phyloP scores from a whole-genome alignment of 2,113 vertebrate genomes.

The Sinocyclocheilus anophthalmus region DNA sequence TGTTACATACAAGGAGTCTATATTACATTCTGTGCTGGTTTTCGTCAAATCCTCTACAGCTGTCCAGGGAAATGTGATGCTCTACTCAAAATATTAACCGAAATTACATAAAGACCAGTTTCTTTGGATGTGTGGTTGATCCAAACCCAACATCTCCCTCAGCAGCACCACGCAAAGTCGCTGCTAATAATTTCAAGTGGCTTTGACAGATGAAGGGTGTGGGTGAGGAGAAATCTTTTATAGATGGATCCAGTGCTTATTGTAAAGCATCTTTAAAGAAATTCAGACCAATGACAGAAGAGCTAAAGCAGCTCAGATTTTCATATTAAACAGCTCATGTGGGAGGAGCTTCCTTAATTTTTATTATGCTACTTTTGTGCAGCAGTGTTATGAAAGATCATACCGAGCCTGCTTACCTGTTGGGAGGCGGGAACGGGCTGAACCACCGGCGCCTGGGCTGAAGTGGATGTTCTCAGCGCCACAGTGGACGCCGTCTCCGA shows the following conservation, averaged over 20 bases:
- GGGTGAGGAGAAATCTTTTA: conserved; percentile 34
- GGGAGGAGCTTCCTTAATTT: neutral
- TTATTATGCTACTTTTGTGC: neutral
- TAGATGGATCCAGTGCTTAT: conserved; percentile 26
- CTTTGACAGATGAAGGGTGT: conserved; percentile 30
- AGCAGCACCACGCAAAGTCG: conserved; percentile 10
- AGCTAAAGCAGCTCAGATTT: neutral
- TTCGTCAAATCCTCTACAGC: conserved; percentile 4
- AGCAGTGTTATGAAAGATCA: neutral
- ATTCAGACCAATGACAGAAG: neutral
- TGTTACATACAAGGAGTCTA: neutral
- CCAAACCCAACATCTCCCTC: conserved; percentile 43
- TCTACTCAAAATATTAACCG: neutral
- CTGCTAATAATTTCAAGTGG: conserved; percentile 31
- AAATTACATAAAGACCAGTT: conserved; percentile 24
- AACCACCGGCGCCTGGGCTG: conserved; percentile 86
- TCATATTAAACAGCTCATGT: neutral
- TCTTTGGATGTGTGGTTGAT: conserved; percentile 25
- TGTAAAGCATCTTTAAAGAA: neutral
- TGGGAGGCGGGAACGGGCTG: conserved; percentile 92
- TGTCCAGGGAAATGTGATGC: conserved; percentile 18
- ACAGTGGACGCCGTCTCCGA: conserved; percentile 85
- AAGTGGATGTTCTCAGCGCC: conserved; percentile 82
- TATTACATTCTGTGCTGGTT: neutral
- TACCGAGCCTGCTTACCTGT: conserved; percentile 80